Base-by-base conservation (phyloP, 2,113 vertebrate species). In the Calyptommatus sinebrachiatus region DNA sequence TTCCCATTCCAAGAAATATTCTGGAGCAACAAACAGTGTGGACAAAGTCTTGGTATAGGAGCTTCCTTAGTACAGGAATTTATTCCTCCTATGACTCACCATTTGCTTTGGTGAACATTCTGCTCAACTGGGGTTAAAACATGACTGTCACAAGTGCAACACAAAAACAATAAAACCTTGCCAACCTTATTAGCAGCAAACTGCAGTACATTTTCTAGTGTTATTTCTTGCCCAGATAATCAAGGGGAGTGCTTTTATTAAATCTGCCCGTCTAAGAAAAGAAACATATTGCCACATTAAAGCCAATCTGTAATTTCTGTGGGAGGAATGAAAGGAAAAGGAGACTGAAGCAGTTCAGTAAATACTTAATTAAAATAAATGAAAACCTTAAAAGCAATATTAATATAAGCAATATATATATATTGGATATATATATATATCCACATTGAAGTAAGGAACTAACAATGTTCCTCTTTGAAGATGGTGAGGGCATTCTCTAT, bases 271-370 rank as follows among this genome's bases (percentile, higher is more conserved):
- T 16, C 3, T 68, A 8, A 28, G 48, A 26, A 35, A 53, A 68
- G 31, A 77, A 77, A 20, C 7, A 1, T 11, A 77, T 68, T 67
- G 21, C 21, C 14, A 21, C 45, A 79, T 16, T 78, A 63, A 70
- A 7, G 62, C 62, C 76, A 76, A 74, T 45, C 75, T 65, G 20
- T 73, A 80, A 78, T 0, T 0, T 62, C 45, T 71, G 67, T 75
- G 60, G 74, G 62, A 79, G 63, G 22, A 75, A 57, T 57, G 70
- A 71, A 81, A 79, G 26, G 7, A 71, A 73, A 71, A 67, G 11
- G 10, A 21, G 1, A 2, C 76, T 5, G 12, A 60, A 73, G 53
- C 81, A 79, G 70, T 65, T 18, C 73, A 65, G 31, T 66, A 4
- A 0, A 0, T 72, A 67, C 22, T 35, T 21, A 6, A 6, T 65